Evolutionary conservation across 2,113 vertebrate species (phyloP).

Genomic region (Stictonetta naevosa): DNA sequence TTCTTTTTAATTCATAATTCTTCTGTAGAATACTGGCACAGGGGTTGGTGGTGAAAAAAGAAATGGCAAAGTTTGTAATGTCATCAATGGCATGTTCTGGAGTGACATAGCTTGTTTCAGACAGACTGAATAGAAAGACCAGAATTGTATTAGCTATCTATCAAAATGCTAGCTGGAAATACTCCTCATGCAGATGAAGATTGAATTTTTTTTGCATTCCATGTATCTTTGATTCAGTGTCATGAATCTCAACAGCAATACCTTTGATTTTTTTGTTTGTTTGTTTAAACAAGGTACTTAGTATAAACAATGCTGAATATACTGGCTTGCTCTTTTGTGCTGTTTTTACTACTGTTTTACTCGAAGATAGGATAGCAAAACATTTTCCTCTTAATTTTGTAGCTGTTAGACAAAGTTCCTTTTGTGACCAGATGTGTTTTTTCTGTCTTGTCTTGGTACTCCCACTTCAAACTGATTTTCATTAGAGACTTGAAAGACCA

Average conservation of each 20-base stretch:
- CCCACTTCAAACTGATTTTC: neutral
- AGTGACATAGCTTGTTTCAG: neutral
- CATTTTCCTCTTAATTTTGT: neutral
- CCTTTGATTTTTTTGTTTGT: neutral
- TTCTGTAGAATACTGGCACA: neutral
- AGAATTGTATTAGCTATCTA: neutral
- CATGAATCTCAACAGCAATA: neutral
- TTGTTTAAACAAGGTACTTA: neutral
- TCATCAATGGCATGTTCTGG: neutral
- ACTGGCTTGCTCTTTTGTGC: neutral
- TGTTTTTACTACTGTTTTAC: neutral
- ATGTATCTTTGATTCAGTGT: neutral
- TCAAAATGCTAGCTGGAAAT: neutral
- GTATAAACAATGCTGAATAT: neutral
- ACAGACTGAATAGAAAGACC: neutral
- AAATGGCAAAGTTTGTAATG: rapidly evolving
- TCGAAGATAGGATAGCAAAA: neutral
- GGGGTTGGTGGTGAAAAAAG: too few relatives aligned
- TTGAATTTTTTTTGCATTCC: neutral
- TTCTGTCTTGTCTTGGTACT: neutral
- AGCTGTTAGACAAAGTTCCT: neutral
- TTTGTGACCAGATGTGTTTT: neutral
- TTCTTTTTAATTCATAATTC: neutral
- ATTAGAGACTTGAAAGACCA: neutral
- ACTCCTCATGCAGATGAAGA: neutral